Evolutionary conservation across 2,797 vertebrate species (phyloP), one percentile per base, ranked within the genome.

Genomic region (Anguilla obscura): DNA sequence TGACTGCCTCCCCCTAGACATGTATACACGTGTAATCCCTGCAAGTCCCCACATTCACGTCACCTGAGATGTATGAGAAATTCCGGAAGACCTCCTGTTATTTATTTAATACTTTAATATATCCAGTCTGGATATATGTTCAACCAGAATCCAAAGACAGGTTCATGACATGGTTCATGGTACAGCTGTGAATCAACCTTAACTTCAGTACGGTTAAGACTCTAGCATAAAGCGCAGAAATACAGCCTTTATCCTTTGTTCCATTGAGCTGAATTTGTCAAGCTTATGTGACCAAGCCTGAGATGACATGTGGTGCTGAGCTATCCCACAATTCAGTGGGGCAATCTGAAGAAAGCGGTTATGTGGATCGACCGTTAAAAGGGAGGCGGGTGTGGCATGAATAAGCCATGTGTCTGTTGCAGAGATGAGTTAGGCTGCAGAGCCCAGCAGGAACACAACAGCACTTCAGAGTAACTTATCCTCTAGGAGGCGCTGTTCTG

Each of bases 251-350:
- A 24, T 79, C 50, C 52, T 7, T 36, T 45, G 10, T 80, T 79
- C 52, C 36, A 27, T 86, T 56, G 9, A 69, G 9, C 24, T 82
- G 36, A 66, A 74, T 83, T 27, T 80, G 58, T 40, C 56, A 40
- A 87, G 56, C n/a, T 87, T 66, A 83, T 83, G 76, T 83, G 54
- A 82, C 86, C 86, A 83, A 87, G 76, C 86, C 21, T 48, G 50
- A 45, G 10, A 33, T 82, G 79, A n/a, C 40, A 82, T n/a, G 24
- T 1, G n/a, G 79, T 7, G 16, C 83, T 56, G 52, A 58, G 45
- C 83, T 6, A 54, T 84, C 24, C 50, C 83, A 84, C 50, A 84
- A 30, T 54, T 54, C 50, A 27, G 8, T 27, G 50, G 45, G 24
- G 12, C 0, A 24, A 45, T 50, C 45, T 82, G 40, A 36, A 7